phyloP scores from a whole-genome alignment of 2,888 invertebrate species.

The Gymnocheta viridis region DNA sequence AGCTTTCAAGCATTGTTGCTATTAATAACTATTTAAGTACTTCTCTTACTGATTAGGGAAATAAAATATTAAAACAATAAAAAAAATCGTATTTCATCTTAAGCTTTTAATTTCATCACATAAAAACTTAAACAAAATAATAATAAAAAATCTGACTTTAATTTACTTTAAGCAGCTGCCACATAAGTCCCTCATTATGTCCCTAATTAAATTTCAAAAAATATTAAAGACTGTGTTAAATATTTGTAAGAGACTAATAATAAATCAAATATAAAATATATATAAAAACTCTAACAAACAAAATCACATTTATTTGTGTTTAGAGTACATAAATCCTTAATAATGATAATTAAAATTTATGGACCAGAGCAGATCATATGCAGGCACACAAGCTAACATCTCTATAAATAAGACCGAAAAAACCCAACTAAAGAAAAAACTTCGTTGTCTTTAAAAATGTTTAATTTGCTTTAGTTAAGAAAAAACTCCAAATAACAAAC shows the following conservation, averaged over 20 bases:
- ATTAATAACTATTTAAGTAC: too few relatives aligned
- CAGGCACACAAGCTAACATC: background rate
- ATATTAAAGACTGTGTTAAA: slow-evolving; percentile 18
- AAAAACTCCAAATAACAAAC: slow-evolving; percentile 1
- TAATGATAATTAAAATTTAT: slow-evolving; percentile 65
- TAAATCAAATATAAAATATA: background rate
- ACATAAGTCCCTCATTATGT: slow-evolving; percentile 40
- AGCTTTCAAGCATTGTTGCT: too few relatives aligned
- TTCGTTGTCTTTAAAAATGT: background rate
- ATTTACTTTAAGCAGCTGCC: slow-evolving; percentile 18
- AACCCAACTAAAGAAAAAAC: background rate
- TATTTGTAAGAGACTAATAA: slow-evolving; percentile 23
- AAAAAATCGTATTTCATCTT: background rate
- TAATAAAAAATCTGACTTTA: slow-evolving; percentile 3
- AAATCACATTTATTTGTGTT: slow-evolving; percentile 25
- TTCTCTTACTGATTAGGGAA: background rate
- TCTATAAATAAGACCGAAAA: background rate
- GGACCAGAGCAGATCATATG: slow-evolving; percentile 17
- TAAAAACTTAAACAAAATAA: background rate
- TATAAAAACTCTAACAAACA: background rate
- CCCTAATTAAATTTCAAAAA: slow-evolving; percentile 36
- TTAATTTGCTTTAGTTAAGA: background rate
- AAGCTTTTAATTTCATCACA: background rate
- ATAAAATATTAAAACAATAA: background rate
- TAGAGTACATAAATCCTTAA: slow-evolving; percentile 60